Base-by-base conservation (phyloP, 1,140 invertebrate genomes). In the Saccostrea glomerata region DNA sequence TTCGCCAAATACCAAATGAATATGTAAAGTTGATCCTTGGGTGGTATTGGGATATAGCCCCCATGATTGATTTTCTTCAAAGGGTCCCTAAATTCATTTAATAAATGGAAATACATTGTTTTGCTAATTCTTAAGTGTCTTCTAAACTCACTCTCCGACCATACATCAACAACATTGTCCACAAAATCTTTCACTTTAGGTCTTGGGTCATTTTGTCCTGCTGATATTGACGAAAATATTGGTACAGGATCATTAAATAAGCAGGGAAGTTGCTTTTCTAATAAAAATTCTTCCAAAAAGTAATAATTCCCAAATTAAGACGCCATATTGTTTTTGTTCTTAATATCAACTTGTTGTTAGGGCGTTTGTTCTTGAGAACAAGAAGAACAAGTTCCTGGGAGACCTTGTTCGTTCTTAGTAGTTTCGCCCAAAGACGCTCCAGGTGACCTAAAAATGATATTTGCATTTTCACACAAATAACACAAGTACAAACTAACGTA, bases 1-100 rank as follows among this genome's bases (percentile, higher is more conserved):
- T 86, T 86, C n/a, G 82, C 82, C 9, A 84, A n/a, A 87, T 89
- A 84, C n/a, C 85, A 84, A 23, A 89, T 3, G n/a, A 47, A 83
- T 25, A 89, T 70, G 1, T 70, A 60, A 23, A 86, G 47, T 36
- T 89, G 85, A 36, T 89, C 82, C 5, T 86, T 77, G 40, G 88
- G 88, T 25, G 85, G 12, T 12, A 89, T 58, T 23, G 85, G 20
- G 40, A 73, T 47, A 60, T 89, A 25, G 47, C 58, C 58, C 56
- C 87, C 83, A 17, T 30, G 58, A n/a, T 63, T 36, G 17, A 9
- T 89, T 23, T 63, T 82, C 7, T 36, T 40, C 36, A 89, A 25
- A n/a, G 17, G 2, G 13, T 60, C 56, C 23, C 47, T 47, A 17
- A 89, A n/a, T 13, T 83, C 77, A 66, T 73, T 82, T 9, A 84